A percentile compares a stretch with the other conserved stretches of the same genome.
Conservation (phyloP, 2,797 vertebrate species). For the Hylomyscus alleni region DNA sequence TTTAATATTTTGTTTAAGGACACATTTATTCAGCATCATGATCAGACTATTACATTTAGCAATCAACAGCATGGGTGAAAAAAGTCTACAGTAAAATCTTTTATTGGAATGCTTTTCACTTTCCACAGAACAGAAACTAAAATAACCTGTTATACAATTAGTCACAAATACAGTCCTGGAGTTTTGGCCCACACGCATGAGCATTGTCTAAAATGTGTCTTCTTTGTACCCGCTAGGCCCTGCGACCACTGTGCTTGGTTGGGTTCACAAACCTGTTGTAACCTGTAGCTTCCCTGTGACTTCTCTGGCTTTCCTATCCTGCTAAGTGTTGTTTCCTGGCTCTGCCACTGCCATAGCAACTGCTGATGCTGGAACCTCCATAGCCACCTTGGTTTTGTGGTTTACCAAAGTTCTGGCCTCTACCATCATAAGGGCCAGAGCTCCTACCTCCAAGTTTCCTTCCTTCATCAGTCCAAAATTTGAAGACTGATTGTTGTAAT, state of each 20-base stretch:
- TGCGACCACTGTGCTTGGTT: not conserved
- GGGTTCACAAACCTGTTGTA: not conserved
- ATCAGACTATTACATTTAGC: too few species aligned
- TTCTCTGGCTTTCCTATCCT: conserved; percentile 95
- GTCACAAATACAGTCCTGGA: not conserved
- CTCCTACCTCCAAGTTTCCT: not conserved
- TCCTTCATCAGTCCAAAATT: not conserved
- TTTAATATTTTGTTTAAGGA: too few species aligned
- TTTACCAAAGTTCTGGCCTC: not conserved
- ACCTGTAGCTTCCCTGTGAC: conserved; percentile 93
- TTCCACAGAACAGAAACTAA: not conserved
- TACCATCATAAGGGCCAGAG: not conserved
- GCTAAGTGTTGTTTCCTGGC: conserved; percentile 96
- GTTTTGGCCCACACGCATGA: not conserved
- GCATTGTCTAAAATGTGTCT: not conserved
- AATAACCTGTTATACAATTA: not conserved
- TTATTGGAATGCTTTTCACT: too few species aligned
- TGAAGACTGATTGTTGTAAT: not conserved
- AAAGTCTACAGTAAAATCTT: too few species aligned
- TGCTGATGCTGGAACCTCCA: not conserved
- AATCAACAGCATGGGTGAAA: too few species aligned
- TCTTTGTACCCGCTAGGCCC: not conserved
- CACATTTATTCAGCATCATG: too few species aligned
- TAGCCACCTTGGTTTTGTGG: not conserved
- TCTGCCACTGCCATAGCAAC: not conserved